These are phyloP conservation scores for Embiotoca jacksoni DNA, from an alignment of 2,113 vertebrate species.

Conservation along the genomic window DNA sequence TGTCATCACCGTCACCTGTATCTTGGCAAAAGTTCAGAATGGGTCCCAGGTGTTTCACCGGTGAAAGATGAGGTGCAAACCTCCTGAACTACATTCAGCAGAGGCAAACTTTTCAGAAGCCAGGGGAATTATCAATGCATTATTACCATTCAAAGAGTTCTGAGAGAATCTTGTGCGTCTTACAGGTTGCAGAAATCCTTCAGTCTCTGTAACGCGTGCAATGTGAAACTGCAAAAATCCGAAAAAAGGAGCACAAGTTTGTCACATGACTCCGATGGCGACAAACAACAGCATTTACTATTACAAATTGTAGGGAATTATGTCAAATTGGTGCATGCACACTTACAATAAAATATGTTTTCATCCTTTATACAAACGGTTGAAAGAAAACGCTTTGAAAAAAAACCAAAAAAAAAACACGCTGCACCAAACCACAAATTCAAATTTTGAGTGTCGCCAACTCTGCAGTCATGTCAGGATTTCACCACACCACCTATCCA, in stretches of 20 bases:
- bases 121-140: not conserved
- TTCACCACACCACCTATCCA: conserved; percentile 24
- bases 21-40: not conserved
- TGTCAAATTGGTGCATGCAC: not conserved
- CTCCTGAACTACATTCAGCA: not conserved
- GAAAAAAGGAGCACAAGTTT: not conserved
- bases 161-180: not conserved
- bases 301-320: not conserved
- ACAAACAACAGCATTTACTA: not conserved
- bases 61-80: not conserved
- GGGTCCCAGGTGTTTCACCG: not conserved
- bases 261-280: not conserved
- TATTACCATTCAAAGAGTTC: not conserved
- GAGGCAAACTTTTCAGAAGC: conserved; percentile 14
- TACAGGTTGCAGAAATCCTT: not conserved
- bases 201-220: not conserved
- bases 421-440: not conserved
- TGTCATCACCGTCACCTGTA: not conserved
- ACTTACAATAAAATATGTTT: not conserved
- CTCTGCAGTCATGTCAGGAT: conserved; percentile 1
- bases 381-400: no score
- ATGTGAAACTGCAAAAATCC: not conserved
- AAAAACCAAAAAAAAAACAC: not conserved
- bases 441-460: conserved; percentile 10
- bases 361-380: not conserved